Evolutionary conservation across 1,140 invertebrate species (phyloP).

Genomic region (Lordiphosa collinella): DNA sequence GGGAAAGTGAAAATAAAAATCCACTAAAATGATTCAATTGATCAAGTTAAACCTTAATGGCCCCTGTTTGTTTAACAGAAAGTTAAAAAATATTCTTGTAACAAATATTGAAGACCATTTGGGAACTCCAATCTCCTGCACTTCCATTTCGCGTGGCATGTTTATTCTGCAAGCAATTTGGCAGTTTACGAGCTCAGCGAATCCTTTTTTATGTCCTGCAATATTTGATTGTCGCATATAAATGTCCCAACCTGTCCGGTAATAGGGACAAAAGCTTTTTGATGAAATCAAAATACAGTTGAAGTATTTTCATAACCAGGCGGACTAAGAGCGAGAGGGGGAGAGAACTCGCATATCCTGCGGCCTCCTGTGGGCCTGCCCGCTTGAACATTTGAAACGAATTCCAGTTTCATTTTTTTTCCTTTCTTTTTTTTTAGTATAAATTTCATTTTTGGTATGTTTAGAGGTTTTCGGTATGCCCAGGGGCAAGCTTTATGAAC

Average conservation of each 20-base stretch:
- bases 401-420: conserved; percentile 40
- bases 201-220: conserved; percentile 31
- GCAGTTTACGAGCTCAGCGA: conserved; percentile 32
- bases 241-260: conserved; percentile 54
- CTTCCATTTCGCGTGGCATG: neutral
- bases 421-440: conserved; percentile 56
- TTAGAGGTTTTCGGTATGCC: conserved; percentile 63
- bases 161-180: conserved; percentile 29
- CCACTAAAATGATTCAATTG: too few relatives aligned
- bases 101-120: too few relatives aligned
- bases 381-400: conserved; percentile 49
- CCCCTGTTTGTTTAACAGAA: too few relatives aligned
- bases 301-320: conserved; percentile 67
- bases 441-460: conserved; percentile 78
- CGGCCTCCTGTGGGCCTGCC: conserved; percentile 51
- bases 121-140: too few relatives aligned
- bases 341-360: conserved; percentile 28
- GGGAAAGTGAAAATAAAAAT: too few relatives aligned
- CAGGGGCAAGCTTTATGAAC: conserved; percentile 71
- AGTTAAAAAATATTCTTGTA: too few relatives aligned
- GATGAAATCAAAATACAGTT: conserved; percentile 70
- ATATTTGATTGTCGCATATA: conserved; percentile 43
- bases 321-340: neutral
- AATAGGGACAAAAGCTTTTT: conserved; percentile 63
- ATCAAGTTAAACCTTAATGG: too few relatives aligned